These are phyloP conservation scores for Crossaster papposus DNA, from an alignment of 53 echinoderm and acorn worm species.

Conservation along the genomic window DNA sequence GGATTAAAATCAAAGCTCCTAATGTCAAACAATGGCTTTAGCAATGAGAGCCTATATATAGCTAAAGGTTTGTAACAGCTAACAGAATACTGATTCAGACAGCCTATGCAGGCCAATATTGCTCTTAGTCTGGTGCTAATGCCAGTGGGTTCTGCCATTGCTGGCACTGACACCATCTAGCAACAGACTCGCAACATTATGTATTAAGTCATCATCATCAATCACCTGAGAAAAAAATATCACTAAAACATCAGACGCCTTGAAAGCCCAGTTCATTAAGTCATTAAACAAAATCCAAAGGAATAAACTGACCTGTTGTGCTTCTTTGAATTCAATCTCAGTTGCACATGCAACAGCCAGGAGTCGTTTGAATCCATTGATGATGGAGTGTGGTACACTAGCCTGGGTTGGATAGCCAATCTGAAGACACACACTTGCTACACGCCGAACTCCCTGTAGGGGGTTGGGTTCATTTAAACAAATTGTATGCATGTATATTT, in stretches of 20 bases:
- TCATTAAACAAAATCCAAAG: too few species aligned
- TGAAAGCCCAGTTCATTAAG: too few species aligned
- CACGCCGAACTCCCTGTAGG: slow-evolving; percentile 78
- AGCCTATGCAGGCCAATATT: slow-evolving; percentile 42
- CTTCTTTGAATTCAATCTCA: slow-evolving; percentile 92
- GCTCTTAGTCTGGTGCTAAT: slow-evolving; percentile 46
- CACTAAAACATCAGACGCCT: neutral
- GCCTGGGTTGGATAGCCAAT: slow-evolving; percentile 96
- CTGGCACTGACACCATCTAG: slow-evolving; percentile 84
- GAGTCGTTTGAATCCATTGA: slow-evolving; percentile 98
- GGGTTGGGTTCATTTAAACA: neutral
- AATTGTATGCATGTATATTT: neutral
- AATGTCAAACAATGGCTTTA: too few species aligned
- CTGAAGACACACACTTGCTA: slow-evolving; percentile 84
- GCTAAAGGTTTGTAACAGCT: neutral
- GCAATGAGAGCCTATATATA: too few species aligned
- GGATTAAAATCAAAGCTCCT: too few species aligned
- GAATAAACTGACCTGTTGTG: slow-evolving; percentile 69
- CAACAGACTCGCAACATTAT: slow-evolving; percentile 71
- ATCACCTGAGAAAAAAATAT: neutral
- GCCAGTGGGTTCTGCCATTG: slow-evolving; percentile 97
- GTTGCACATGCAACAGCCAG: slow-evolving; percentile 93
- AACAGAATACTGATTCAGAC: slow-evolving; percentile 59
- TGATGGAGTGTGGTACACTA: slow-evolving; percentile 94
- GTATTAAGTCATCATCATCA: slow-evolving; percentile 68